Evolutionary conservation across 2,113 vertebrate species (phyloP).

Genomic region (Scomber colias): DNA sequence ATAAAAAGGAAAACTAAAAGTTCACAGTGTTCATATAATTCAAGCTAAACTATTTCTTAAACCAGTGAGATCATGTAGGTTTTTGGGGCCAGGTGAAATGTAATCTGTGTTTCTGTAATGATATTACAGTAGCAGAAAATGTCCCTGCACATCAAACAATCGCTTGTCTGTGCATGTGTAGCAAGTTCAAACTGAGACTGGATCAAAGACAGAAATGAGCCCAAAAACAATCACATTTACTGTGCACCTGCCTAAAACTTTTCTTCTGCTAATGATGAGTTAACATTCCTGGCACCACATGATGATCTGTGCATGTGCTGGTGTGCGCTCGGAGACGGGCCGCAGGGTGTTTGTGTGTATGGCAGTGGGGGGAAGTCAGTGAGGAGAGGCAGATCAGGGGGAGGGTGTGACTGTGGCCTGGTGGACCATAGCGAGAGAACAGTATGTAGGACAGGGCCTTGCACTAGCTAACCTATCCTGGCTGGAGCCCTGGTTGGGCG

Average conservation of each 20-base stretch:
- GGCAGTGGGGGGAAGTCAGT: slow-evolving; percentile 34
- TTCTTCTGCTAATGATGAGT: slow-evolving; percentile 51
- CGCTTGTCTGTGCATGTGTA: background rate
- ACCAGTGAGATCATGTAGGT: background rate
- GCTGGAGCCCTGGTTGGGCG: slow-evolving; percentile 77
- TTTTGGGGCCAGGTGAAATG: background rate
- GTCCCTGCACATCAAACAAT: background rate
- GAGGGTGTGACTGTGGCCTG: slow-evolving; percentile 74
- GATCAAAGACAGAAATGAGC: slow-evolving; percentile 11
- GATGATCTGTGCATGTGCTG: slow-evolving; percentile 64
- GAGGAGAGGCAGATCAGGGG: slow-evolving; percentile 64
- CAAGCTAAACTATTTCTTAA: background rate
- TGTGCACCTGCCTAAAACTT: slow-evolving; percentile 55
- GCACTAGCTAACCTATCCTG: slow-evolving; percentile 78
- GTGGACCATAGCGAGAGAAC: slow-evolving; percentile 76
- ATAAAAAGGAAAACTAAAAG: background rate
- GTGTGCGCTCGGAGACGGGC: slow-evolving; percentile 57
- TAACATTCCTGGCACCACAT: slow-evolving; percentile 59
- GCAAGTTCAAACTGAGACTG: slow-evolving; percentile 6
- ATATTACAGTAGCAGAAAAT: background rate
- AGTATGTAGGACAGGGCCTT: slow-evolving; percentile 86
- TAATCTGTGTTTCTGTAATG: slow-evolving; percentile 6
- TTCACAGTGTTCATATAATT: background rate
- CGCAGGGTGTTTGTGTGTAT: slow-evolving; percentile 49
- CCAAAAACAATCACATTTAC: background rate